Evolutionary conservation across 2,888 invertebrate species (phyloP).

Genomic region (Halictus ligatus): DNA sequence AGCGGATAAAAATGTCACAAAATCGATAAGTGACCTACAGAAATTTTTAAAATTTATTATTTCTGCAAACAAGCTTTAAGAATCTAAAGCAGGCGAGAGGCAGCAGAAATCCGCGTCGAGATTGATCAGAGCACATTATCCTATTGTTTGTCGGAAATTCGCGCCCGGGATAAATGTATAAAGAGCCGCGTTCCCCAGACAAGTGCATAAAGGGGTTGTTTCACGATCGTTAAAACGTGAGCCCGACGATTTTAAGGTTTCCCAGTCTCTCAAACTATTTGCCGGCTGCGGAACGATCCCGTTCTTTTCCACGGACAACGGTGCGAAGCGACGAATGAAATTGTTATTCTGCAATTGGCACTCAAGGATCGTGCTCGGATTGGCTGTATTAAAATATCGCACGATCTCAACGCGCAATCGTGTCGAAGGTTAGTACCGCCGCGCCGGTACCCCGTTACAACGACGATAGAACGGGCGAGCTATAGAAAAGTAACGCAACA

Average conservation of each 20-base stretch:
- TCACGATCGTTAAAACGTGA: neutral
- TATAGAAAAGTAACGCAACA: constrained; percentile 63
- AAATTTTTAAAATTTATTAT: too few species aligned
- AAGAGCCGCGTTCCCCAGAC: neutral
- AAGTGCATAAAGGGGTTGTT: neutral
- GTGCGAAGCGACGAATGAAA: constrained; percentile 11
- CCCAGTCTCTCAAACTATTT: neutral
- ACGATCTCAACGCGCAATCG: constrained; percentile 39
- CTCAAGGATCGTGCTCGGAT: constrained; percentile 13
- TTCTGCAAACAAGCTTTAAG: too few species aligned
- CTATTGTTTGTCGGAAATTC: neutral
- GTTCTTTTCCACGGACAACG: neutral
- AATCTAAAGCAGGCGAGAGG: too few species aligned
- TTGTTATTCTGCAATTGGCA: constrained; percentile 30
- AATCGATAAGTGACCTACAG: too few species aligned
- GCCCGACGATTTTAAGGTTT: neutral
- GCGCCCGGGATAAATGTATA: neutral
- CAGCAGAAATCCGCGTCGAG: too few species aligned
- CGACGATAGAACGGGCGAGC: constrained; percentile 49
- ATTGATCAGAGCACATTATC: neutral
- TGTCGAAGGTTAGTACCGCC: constrained; percentile 41
- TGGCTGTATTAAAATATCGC: constrained; percentile 47
- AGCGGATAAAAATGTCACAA: too few species aligned
- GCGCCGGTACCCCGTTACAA: constrained; percentile 51
- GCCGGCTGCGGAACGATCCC: neutral